phyloP scores from a whole-genome alignment of 2,888 invertebrate species.

The Boloria selene region DNA sequence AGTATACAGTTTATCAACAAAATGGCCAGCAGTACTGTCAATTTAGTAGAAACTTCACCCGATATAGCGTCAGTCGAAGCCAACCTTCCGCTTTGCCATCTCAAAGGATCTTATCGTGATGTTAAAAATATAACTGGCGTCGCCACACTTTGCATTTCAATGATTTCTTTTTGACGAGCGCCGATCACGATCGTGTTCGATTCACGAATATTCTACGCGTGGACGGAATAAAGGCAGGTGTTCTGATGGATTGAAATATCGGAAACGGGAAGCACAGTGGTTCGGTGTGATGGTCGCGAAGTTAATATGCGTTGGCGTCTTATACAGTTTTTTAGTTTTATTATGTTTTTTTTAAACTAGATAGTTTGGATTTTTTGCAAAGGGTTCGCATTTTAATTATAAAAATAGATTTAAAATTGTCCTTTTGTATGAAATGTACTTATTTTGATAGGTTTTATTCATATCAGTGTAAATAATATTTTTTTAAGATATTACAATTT shows the following conservation, averaged over 20 bases:
- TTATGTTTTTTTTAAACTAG: too few species aligned
- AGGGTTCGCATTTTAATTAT: too few species aligned
- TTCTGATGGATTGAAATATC: constrained; percentile 36
- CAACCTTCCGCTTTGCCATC: constrained; percentile 32
- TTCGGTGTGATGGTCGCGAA: constrained; percentile 21
- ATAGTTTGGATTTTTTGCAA: too few species aligned
- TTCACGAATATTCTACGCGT: constrained; percentile 42
- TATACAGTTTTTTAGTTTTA: too few species aligned
- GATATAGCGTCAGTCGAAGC: constrained; percentile 11
- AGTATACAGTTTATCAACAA: too few species aligned
- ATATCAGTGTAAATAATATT: too few species aligned
- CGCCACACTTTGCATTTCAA: constrained; percentile 40
- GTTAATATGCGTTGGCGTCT: neutral
- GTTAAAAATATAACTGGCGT: constrained; percentile 42
- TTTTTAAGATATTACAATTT: too few species aligned
- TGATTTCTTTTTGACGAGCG: constrained; percentile 38
- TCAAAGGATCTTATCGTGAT: constrained; percentile 39
- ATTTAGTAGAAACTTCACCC: neutral
- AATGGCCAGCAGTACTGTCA: neutral
- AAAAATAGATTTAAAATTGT: too few species aligned
- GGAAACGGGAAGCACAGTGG: constrained; percentile 40
- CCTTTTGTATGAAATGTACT: too few species aligned
- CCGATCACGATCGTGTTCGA: constrained; percentile 40
- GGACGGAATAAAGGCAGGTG: constrained; percentile 42
- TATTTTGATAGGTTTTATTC: too few species aligned